Evolutionary conservation across 2,888 invertebrate species (phyloP), one percentile per base, ranked within the genome.

Genomic region (Stenurella melanura): DNA sequence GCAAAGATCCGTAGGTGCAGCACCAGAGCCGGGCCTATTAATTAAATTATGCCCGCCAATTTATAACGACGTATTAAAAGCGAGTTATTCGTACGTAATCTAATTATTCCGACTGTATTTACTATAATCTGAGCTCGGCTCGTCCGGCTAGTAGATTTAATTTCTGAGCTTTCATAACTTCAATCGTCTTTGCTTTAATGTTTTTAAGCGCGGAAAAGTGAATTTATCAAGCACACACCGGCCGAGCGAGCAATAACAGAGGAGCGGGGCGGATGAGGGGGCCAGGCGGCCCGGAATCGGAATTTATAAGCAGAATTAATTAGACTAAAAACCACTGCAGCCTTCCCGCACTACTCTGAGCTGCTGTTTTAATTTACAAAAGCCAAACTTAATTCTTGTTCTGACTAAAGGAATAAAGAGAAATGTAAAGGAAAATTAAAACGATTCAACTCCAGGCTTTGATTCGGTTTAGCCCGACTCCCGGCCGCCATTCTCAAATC

Each of bases 291-390:
- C 84, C 87, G 87, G 89, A 90, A 90, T 90, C 89, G 89, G 90
- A 90, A 90, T 90, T 90, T 90, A 90, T 90, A 90, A 90, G 90
- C 90, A 89, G 90, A 90, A 90, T 90, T 90, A 90, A 90, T 90
- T 90, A 90, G 90, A 90, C 88, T 90, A 90, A 90, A 90, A 90
- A 90, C 90, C 90, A 88, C 90, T 89, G 89, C 90, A 88, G 89
- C 88, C 86, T 87, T 87, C 86, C 86, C 83, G 85, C 84, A 85
- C 85, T 86, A 85, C 85, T 85, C 85, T 85, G 85, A 85, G 89
- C 89, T 89, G 89, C 90, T 89, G 90, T 90, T 90, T 90, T 90
- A 90, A 90, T 90, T 90, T 90, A 90, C 90, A 90, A 90, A 90
- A 90, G 90, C 90, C 90, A 90, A 90, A 90, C 90, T 90, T 90